Evolutionary conservation across 2,888 invertebrate genomes (phyloP).

Genomic region (Seira sanloemensis): DNA sequence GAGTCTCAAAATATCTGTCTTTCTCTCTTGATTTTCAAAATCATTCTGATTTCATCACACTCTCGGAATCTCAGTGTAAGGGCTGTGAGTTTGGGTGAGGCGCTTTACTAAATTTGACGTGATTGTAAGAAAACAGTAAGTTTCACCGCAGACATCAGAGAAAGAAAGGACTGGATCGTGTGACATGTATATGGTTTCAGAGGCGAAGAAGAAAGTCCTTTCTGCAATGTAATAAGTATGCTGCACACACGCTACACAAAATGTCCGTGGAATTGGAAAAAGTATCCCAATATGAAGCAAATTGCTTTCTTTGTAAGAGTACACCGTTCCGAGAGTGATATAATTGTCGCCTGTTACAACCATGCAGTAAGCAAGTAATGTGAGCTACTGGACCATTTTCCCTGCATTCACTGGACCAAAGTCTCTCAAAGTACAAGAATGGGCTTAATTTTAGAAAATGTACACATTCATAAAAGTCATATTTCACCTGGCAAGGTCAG

Average conservation of each 20-base stretch:
- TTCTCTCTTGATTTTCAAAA: too few species aligned
- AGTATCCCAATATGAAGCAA: background rate
- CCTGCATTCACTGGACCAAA: too few species aligned
- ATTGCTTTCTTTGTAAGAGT: background rate
- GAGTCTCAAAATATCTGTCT: too few species aligned
- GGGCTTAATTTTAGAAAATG: too few species aligned
- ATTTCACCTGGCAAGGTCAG: too few species aligned
- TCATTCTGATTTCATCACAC: background rate
- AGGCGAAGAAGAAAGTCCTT: background rate
- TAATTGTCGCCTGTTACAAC: too few species aligned
- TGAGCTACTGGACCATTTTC: too few species aligned
- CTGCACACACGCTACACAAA: slow-evolving; percentile 31
- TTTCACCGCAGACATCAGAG: background rate
- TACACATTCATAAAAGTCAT: too few species aligned
- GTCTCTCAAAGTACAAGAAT: too few species aligned
- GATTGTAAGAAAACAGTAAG: background rate
- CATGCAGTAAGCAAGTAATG: too few species aligned
- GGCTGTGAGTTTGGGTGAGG: background rate
- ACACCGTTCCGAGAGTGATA: too few species aligned
- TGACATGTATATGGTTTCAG: background rate
- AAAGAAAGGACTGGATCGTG: background rate
- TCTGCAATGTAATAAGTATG: slow-evolving; percentile 48
- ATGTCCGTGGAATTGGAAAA: background rate
- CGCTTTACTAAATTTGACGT: background rate
- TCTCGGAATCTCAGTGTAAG: background rate